phyloP scores from a whole-genome alignment of 2,888 invertebrate species.

The Hermaeophaga mercurialis region DNA sequence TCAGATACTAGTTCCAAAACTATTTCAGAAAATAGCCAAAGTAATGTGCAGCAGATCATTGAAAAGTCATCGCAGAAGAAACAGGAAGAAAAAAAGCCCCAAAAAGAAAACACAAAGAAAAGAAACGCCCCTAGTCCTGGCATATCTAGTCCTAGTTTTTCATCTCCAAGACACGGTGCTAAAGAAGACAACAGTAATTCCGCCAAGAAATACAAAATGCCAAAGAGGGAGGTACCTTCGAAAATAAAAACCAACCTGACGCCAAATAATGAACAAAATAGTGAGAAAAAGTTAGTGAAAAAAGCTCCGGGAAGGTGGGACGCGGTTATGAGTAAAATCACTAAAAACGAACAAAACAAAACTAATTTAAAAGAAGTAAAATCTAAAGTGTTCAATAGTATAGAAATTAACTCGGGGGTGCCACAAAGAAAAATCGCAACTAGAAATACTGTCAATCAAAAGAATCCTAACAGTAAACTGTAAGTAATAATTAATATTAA shows the following conservation, averaged over 20 bases:
- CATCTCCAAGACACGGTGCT: constrained; percentile 47
- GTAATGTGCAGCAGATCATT: constrained; percentile 44
- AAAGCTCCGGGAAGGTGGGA: constrained; percentile 76
- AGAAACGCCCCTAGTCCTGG: constrained; percentile 50
- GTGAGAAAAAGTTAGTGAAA: constrained; percentile 61
- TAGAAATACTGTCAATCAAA: constrained; percentile 39
- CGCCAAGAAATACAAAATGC: constrained; percentile 77
- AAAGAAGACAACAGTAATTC: constrained; percentile 60
- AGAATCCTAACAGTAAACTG: constrained; percentile 49
- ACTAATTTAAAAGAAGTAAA: constrained; percentile 84
- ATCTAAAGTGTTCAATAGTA: constrained; percentile 66
- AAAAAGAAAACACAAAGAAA: constrained; percentile 45
- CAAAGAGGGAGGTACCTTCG: constrained; percentile 75
- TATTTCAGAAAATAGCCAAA: constrained; percentile 62
- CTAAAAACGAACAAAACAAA: constrained; percentile 73
- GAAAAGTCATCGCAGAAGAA: constrained; percentile 37
- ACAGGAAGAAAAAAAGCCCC: constrained; percentile 18
- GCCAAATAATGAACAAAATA: constrained; percentile 54
- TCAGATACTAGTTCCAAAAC: constrained; percentile 66
- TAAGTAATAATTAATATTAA: constrained; percentile 44
- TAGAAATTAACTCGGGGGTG: constrained; percentile 33
- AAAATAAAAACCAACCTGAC: constrained; percentile 77
- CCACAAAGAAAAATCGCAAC: constrained; percentile 27
- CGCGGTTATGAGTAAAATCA: constrained; percentile 82
- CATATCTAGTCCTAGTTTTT: constrained; percentile 49